A percentile compares a stretch with the other conserved stretches of the same genome.
Evolutionary conservation across 2,888 invertebrate species (phyloP).

Genomic region (Atrina japonica): DNA sequence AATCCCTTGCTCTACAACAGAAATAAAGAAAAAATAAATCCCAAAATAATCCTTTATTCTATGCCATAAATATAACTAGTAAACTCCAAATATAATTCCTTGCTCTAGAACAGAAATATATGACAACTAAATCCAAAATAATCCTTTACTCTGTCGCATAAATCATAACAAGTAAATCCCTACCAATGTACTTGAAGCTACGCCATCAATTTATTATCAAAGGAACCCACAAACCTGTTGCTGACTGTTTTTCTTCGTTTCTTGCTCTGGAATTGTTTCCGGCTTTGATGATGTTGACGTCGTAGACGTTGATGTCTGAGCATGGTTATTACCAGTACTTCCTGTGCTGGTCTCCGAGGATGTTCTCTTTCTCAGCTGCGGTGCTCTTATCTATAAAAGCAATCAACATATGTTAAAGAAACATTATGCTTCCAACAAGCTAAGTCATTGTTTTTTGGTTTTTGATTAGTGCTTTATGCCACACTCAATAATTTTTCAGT

Average conservation of each 20-base stretch:
- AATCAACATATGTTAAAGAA: background rate
- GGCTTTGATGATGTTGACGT: slow-evolving; percentile 22
- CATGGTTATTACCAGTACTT: slow-evolving; percentile 40
- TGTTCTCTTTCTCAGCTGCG: slow-evolving; percentile 63
- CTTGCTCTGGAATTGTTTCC: slow-evolving; percentile 5
- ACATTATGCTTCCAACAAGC: too few species aligned
- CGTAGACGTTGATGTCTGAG: background rate
- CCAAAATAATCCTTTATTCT: slow-evolving; percentile 84
- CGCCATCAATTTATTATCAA: too few species aligned
- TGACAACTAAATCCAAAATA: slow-evolving; percentile 89
- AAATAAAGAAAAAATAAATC: slow-evolving; percentile 85
- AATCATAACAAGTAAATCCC: too few species aligned
- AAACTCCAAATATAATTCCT: too few species aligned
- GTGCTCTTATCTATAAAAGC: slow-evolving; percentile 60
- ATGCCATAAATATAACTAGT: too few species aligned
- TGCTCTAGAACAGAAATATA: slow-evolving; percentile 15
- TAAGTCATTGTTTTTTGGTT: too few species aligned
- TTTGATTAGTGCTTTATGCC: too few species aligned
- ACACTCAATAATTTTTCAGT: too few species aligned
- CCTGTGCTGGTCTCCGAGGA: slow-evolving; percentile 68
- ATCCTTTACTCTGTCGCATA: too few species aligned
- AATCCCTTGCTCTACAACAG: slow-evolving; percentile 27
- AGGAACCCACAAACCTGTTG: too few species aligned
- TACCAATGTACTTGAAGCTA: too few species aligned
- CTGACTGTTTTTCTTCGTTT: slow-evolving; percentile 1